Percentiles rank a stretch among this genome's conserved stretches.
phyloP scores from a whole-genome alignment of 2,113 vertebrate genomes.

The Corydoras sp. region DNA sequence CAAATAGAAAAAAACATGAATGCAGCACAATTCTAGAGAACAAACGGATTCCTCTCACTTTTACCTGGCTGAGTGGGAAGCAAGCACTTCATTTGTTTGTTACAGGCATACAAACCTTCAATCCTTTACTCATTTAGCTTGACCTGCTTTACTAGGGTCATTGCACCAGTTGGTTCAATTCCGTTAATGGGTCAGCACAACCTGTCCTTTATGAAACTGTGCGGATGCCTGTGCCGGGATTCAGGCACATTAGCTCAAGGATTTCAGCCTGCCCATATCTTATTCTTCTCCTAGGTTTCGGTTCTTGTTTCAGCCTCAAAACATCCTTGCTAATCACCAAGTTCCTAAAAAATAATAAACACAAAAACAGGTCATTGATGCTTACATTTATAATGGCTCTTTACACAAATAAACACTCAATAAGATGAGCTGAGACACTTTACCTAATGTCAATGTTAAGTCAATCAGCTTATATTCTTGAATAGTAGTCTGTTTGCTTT shows the following conservation, averaged over 20 bases:
- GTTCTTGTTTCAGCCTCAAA: constrained; percentile 31
- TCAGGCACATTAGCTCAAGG: constrained; percentile 12
- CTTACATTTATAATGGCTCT: too few species aligned
- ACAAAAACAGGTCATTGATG: constrained; percentile 7
- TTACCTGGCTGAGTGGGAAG: neutral
- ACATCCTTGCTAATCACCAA: constrained; percentile 24
- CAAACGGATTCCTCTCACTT: neutral
- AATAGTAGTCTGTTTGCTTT: too few species aligned
- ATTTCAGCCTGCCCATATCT: neutral
- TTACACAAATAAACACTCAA: too few species aligned
- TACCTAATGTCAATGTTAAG: too few species aligned
- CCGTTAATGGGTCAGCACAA: neutral
- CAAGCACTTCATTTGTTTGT: neutral
- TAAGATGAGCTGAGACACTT: too few species aligned
- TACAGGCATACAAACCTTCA: constrained; percentile 5
- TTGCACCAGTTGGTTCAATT: neutral
- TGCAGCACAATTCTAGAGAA: constrained; percentile 3
- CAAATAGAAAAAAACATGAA: neutral
- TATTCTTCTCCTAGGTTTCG: constrained; percentile 4
- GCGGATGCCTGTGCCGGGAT: neutral
- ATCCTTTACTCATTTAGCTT: neutral
- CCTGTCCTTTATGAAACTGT: constrained; percentile 5
- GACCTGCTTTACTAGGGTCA: constrained; percentile 14
- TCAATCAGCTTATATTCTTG: too few species aligned
- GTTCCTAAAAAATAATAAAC: constrained; percentile 12